Conservation (phyloP, 2,113 vertebrate species). For the Podarcis cretensis region DNA sequence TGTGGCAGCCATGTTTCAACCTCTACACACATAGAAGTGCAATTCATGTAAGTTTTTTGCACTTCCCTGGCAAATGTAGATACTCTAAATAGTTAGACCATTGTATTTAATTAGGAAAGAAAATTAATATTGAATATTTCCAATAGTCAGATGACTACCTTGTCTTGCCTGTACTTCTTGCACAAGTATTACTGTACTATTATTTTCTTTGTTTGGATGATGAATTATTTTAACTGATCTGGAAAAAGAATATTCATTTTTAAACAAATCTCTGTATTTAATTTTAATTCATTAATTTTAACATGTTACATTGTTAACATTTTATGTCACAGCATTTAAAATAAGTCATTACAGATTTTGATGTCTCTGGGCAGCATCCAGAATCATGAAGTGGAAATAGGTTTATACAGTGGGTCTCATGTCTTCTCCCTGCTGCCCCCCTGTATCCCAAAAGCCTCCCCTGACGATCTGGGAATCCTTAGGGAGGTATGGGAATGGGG, state of each 20-base stretch:
- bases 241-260: constrained; percentile 51
- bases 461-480: neutral
- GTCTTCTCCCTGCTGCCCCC: too few relatives aligned
- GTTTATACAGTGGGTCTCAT: neutral
- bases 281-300: constrained; percentile 56
- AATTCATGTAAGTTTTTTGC: neutral
- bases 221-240: constrained; percentile 53
- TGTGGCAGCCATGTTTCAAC: constrained; percentile 1
- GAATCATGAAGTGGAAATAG: constrained; percentile 64
- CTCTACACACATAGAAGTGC: neutral
- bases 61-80: constrained; percentile 16
- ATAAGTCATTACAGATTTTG: constrained; percentile 74
- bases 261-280: constrained; percentile 52
- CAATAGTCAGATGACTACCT: constrained; percentile 10
- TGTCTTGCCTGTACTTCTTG: constrained; percentile 21
- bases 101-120: constrained; percentile 37
- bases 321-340: constrained; percentile 71
- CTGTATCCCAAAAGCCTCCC: neutral
- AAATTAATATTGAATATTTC: constrained; percentile 41
- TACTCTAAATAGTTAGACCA: constrained; percentile 33
- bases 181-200: constrained; percentile 41
- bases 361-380: constrained; percentile 64
- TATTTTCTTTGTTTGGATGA: constrained; percentile 37
- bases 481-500: too few relatives aligned
- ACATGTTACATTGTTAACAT: constrained; percentile 33